These are phyloP conservation scores for Patiria miniata DNA, from an alignment of 35 echinoderm and acorn worm species.

Conservation along the genomic window DNA sequence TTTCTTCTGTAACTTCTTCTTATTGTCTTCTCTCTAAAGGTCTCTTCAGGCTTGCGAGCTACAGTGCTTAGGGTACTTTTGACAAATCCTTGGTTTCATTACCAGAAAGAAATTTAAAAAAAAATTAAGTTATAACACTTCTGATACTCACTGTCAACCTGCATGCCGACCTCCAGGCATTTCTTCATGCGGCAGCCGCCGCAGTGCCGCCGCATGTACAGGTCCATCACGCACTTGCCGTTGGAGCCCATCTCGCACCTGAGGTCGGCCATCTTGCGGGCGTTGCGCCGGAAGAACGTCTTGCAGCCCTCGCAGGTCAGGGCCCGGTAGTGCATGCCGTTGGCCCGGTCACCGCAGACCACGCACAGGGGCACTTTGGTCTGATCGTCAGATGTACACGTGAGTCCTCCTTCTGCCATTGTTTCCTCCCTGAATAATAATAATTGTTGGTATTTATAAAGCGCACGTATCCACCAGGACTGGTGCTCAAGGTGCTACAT, in stretches of 20 bases:
- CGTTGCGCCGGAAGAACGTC: constrained; percentile 87
- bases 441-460: too few relatives aligned
- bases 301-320: constrained; percentile 91
- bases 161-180: constrained; percentile 81
- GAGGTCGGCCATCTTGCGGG: constrained; percentile 46
- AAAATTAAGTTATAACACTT: too few relatives aligned
- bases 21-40: too few relatives aligned
- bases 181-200: constrained; percentile 82
- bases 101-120: too few relatives aligned
- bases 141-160: constrained; percentile 79
- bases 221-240: constrained; percentile 78
- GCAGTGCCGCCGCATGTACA: constrained; percentile 88
- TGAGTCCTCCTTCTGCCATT: neutral
- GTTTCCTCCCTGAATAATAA: neutral
- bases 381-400: neutral
- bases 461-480: too few relatives aligned
- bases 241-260: constrained; percentile 80
- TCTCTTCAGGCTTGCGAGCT: too few relatives aligned
- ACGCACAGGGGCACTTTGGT: constrained; percentile 35
- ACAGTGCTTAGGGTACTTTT: too few relatives aligned
- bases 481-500: too few relatives aligned
- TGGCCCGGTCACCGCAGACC: constrained; percentile 86
- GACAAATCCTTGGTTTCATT: too few relatives aligned
- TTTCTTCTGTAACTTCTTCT: too few relatives aligned
- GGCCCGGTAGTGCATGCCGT: constrained; percentile 89